Percentiles rank a stretch among this genome's conserved stretches.
These are phyloP conservation scores for Athetis lepigone DNA, from an alignment of 2,888 invertebrate genomes.

Conservation along the genomic window DNA sequence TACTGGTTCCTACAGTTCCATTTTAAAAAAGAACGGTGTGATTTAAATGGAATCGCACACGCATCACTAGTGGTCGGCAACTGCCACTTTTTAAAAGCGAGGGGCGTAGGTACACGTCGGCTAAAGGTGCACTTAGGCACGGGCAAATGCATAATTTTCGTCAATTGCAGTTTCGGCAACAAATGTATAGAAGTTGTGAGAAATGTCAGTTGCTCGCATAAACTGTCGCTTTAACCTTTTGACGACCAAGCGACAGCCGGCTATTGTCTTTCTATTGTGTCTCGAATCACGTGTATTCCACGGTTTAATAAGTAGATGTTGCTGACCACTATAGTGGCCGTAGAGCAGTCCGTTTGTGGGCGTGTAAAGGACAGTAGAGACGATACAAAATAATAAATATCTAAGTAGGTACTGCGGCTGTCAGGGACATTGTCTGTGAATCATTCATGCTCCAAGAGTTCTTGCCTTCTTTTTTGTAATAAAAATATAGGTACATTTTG, in stretches of 20 bases:
- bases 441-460: constrained; percentile 66
- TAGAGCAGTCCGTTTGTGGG: neutral
- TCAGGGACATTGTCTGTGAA: constrained; percentile 53
- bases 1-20: neutral
- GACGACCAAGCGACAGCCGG: too few species aligned
- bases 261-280: too few species aligned
- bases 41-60: neutral
- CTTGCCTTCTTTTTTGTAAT: constrained; percentile 47
- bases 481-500: constrained; percentile 51
- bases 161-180: too few species aligned
- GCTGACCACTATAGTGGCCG: neutral
- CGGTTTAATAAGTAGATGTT: neutral
- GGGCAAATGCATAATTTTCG: too few species aligned
- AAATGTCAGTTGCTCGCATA: too few species aligned
- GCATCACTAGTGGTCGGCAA: too few species aligned
- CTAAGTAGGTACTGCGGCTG: constrained; percentile 36
- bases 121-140: too few species aligned
- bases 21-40: constrained; percentile 1
- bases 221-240: too few species aligned
- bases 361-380: constrained; percentile 43
- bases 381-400: constrained; percentile 58
- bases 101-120: too few species aligned
- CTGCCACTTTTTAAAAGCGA: neutral
- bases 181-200: too few species aligned
- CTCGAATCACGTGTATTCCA: too few species aligned